A percentile compares a stretch with the other conserved stretches of the same genome.
Evolutionary conservation across 2,113 vertebrate species (phyloP).

Genomic region (Dunckerocampus dactyliophorus): DNA sequence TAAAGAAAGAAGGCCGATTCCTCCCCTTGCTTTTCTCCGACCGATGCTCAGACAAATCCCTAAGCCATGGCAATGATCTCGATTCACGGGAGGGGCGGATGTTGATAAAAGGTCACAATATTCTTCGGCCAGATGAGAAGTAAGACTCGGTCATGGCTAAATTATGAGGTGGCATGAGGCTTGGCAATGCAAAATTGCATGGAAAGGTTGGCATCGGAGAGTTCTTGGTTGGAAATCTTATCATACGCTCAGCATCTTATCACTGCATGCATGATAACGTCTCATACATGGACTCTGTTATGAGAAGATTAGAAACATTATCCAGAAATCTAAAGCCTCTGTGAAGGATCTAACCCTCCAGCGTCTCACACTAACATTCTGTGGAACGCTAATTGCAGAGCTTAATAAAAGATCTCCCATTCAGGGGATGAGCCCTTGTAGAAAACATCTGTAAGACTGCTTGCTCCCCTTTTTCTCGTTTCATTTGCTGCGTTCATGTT

Average conservation of each 20-base stretch:
- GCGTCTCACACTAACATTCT: slow-evolving; percentile 33
- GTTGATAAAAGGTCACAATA: slow-evolving; percentile 63
- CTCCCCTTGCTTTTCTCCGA: slow-evolving; percentile 35
- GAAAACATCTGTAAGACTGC: no score
- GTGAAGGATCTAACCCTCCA: slow-evolving; percentile 21
- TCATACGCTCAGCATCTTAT: slow-evolving; percentile 20
- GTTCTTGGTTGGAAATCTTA: slow-evolving; percentile 31
- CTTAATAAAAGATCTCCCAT: slow-evolving; percentile 47
- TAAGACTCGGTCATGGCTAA: slow-evolving; percentile 48
- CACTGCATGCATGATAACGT: slow-evolving; percentile 13
- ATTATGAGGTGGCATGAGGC: slow-evolving; percentile 57
- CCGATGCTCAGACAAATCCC: slow-evolving; percentile 51
- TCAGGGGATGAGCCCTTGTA: slow-evolving; percentile 38
- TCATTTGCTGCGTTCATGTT: no score
- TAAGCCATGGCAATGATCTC: slow-evolving; percentile 51
- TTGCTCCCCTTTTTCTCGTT: no score
- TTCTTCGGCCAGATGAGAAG: slow-evolving; percentile 35
- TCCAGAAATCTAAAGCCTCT: slow-evolving; percentile 41
- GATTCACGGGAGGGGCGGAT: slow-evolving; percentile 42
- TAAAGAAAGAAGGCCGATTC: slow-evolving; percentile 48
- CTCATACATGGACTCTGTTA: slow-evolving; percentile 28
- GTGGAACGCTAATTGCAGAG: slow-evolving; percentile 40
- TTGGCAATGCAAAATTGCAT: slow-evolving; percentile 47
- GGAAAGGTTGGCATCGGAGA: slow-evolving; percentile 15
- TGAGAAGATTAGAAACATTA: slow-evolving; percentile 22